Percentiles rank a stretch among this genome's conserved stretches.
Conservation (phyloP, 2,797 vertebrate species). For the Scleropages formosus region DNA sequence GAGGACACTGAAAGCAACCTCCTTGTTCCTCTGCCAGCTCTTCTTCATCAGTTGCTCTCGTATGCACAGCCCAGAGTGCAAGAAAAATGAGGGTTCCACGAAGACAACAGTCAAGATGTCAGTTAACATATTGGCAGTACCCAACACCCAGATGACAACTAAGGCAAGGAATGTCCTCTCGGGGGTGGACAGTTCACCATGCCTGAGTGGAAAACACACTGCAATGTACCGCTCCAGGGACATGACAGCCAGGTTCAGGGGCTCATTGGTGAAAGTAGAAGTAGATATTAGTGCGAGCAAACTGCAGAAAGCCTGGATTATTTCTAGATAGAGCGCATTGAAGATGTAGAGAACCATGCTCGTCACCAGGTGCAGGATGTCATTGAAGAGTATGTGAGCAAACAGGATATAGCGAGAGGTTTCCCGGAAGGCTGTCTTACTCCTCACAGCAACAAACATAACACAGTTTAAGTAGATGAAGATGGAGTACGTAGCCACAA, state of each 20-base stretch:
- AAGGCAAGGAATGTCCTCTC: not conserved
- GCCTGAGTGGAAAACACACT: slow-evolving; percentile 13
- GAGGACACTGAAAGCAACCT: not conserved
- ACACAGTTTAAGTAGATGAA: slow-evolving; percentile 51
- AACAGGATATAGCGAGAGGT: slow-evolving; percentile 55
- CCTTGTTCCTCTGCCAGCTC: not conserved
- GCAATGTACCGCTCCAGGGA: slow-evolving; percentile 10
- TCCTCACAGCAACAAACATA: slow-evolving; percentile 51
- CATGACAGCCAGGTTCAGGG: slow-evolving; percentile 17
- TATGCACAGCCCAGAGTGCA: not conserved
- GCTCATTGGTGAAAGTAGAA: not conserved
- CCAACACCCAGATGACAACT: not conserved
- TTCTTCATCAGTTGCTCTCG: not conserved
- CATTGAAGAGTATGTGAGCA: slow-evolving; percentile 47
- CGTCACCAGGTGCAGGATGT: slow-evolving; percentile 36
- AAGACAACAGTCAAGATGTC: not conserved
- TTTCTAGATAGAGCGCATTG: too few species aligned
- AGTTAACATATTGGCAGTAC: not conserved
- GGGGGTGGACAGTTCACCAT: not conserved
- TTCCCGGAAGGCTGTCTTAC: slow-evolving; percentile 50
- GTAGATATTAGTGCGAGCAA: not conserved
- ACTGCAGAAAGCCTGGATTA: not conserved
- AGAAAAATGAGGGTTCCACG: not conserved
- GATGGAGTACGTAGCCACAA: slow-evolving; percentile 26
- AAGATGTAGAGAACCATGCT: slow-evolving; percentile 52